Conservation (phyloP, 2,888 invertebrate genomes). For the Unio pictorum region DNA sequence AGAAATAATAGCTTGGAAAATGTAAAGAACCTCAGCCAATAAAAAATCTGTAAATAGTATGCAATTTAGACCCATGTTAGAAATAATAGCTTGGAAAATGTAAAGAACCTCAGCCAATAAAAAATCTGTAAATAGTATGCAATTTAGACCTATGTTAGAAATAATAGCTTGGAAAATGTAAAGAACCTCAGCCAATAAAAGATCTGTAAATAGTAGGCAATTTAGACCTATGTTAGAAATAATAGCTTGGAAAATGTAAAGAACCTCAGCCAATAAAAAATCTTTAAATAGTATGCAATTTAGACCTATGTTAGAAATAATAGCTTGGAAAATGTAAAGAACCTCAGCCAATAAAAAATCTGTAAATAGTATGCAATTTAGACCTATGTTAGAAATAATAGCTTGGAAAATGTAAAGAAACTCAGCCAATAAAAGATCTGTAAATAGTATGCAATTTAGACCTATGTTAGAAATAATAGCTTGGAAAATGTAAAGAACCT, state of each 20-base stretch:
- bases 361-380: conserved; percentile 10
- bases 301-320: too few relatives aligned
- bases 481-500: too few relatives aligned
- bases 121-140: conserved; percentile 10
- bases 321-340: too few relatives aligned
- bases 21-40: too few relatives aligned
- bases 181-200: background rate
- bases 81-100: too few relatives aligned
- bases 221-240: conserved; percentile 5
- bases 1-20: too few relatives aligned
- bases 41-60: conserved; percentile 9
- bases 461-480: background rate
- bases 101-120: background rate
- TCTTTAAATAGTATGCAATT: conserved; percentile 10
- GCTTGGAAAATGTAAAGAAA: too few relatives aligned
- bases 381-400: conserved; percentile 1
- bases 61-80: conserved; percentile 9
- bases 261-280: background rate
- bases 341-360: conserved; percentile 1
- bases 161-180: too few relatives aligned
- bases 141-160: conserved; percentile 8
- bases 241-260: too few relatives aligned
- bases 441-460: conserved; percentile 12
- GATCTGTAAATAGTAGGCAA: conserved; percentile 10
- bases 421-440: conserved; percentile 1